Base-by-base conservation (phyloP, 2,888 invertebrate species). In the Tetropium fuscum region DNA sequence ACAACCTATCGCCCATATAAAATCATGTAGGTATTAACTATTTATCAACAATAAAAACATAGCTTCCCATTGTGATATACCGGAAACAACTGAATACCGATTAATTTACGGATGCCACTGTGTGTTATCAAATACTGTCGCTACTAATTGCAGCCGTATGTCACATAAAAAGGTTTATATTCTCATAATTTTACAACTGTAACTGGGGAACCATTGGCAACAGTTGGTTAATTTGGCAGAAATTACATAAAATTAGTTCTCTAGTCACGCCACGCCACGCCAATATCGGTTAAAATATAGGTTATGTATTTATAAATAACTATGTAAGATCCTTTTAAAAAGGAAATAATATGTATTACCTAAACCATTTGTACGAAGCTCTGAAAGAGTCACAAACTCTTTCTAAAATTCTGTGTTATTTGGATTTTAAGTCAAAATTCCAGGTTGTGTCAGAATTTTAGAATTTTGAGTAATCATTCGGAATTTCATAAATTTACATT, bases 41-140 rank as follows among this genome's bases (percentile, higher is more conserved):
- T 27, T 51, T 51, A 51, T 27, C 40, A 51, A 38, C 51, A 27
- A 27, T 40, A 38, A 51, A 38, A 51, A 49, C 25, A 51, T 18
- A 27, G 40, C 11, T 27, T 38, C 38, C 27, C 20, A n/a, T 51
- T 44, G 10, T 18, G n/a, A 2, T n/a, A 18, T 2, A 40, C 15
- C 51, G 51, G 51, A 51, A 40, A 16, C 38, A 40, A 38, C 27
- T 40, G 25, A 18, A 51, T 34, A 40, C 40, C 19, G 27, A 30
- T 18, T 51, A 38, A 51, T 40, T 40, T 51, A 27, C 27, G 38
- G 6, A 27, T 2, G 25, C 18, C 19, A 27, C 27, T 51, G 25
- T 27, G 11, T 25, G 40, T 27, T 16, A 51, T 51, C 40, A 40
- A 51, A 40, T 51, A 51, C 27, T 18, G 40, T 27, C 18, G 40